Conservation (phyloP, 2,888 invertebrate species). For the Sminthurinus aureus region DNA sequence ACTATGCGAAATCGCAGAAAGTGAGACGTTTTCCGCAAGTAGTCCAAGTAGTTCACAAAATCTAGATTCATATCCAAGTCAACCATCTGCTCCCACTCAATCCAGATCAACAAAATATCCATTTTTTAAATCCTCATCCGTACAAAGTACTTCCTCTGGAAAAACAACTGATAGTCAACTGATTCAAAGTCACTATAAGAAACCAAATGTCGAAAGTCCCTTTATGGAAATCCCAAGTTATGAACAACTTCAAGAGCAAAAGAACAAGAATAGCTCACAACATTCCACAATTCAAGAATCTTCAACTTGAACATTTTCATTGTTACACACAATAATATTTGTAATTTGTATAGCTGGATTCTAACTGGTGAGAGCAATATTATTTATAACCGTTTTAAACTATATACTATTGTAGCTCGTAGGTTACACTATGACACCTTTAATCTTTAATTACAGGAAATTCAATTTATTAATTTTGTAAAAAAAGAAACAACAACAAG, state of each 20-base stretch:
- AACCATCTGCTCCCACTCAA: not conserved
- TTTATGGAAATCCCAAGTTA: conserved; percentile 16
- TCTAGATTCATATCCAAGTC: not conserved
- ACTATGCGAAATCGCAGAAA: conserved; percentile 21
- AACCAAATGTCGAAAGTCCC: not conserved
- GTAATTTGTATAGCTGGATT: too few species aligned
- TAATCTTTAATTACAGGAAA: not conserved
- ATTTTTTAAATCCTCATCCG: too few species aligned
- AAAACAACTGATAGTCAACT: not conserved
- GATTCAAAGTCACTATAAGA: not conserved
- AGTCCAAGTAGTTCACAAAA: conserved; percentile 1
- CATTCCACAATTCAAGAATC: not conserved
- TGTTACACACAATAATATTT: not conserved
- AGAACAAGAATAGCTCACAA: not conserved
- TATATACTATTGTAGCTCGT: too few species aligned
- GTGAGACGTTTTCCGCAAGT: conserved; percentile 14
- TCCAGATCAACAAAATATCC: too few species aligned
- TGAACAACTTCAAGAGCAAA: not conserved
- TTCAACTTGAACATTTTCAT: not conserved
- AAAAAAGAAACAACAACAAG: too few species aligned
- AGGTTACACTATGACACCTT: too few species aligned
- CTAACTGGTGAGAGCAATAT: too few species aligned
- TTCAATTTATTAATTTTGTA: too few species aligned
- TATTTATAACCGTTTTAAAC: too few species aligned
- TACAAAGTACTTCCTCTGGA: not conserved